Evolutionary conservation across 2,113 vertebrate species (phyloP).

Genomic region (Patagioenas fasciata): DNA sequence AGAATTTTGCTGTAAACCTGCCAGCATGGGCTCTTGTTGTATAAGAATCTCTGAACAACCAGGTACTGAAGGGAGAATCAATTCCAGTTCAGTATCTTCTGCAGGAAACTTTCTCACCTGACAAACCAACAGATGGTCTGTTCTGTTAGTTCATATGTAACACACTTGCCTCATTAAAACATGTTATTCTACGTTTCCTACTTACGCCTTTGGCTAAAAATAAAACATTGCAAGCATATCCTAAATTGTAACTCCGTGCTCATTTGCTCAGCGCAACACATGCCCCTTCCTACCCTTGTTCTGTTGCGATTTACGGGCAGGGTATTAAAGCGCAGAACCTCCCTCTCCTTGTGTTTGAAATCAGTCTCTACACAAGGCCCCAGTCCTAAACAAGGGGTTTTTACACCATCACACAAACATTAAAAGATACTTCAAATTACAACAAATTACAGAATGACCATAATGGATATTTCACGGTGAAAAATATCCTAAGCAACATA

Average conservation of each 20-base stretch:
- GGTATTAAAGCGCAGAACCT: not conserved
- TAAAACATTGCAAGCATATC: not conserved
- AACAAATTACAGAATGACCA: not conserved
- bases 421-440: not conserved
- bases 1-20: not conserved
- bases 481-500: not conserved
- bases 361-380: not conserved
- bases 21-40: not conserved
- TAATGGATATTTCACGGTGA: not conserved
- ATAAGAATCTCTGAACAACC: not conserved
- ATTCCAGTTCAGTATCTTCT: not conserved
- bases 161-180: not conserved
- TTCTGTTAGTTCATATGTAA: not conserved
- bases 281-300: not conserved
- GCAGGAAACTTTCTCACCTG: not conserved
- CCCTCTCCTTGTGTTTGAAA: not conserved
- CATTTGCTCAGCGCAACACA: not conserved
- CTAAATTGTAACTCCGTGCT: not conserved
- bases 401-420: not conserved
- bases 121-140: not conserved
- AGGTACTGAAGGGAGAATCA: not conserved
- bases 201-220: not conserved
- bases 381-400: not conserved
- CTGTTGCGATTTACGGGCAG: not conserved
- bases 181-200: not conserved